Evolutionary conservation across 2,113 vertebrate species (phyloP), one percentile per base, ranked within the genome.

Genomic region (Bubo blakistoni): DNA sequence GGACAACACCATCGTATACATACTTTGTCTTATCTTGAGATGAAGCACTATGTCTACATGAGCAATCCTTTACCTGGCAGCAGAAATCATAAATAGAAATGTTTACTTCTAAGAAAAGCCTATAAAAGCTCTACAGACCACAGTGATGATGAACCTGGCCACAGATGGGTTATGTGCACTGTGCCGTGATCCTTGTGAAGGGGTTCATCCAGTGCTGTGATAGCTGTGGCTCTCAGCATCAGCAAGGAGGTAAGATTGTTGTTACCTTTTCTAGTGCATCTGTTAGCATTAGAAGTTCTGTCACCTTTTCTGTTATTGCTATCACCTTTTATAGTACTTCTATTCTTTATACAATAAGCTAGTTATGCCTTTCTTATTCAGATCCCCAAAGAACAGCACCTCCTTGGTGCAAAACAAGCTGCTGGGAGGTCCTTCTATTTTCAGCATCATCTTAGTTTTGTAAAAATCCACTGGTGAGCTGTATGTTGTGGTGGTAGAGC

Each of bases 111-210:
- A 72, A 40, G 24, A 86, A 67, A 62, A 78, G 40, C 6, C 29
- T 73, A 3, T 36, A 51, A 62, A 71, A 73, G 4, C 47, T 86
- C 36, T 73, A 36, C 58, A 82, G 19, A 71, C 10, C 27, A 61
- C 26, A 22, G 4, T 1, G 0, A 10, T 0, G 3, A 36, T 46
- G 57, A 59, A 77, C 27, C 14, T n/a, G 26, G 20, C 46, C 12
- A 11, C 30, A 38, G 24, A 34, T 0, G 0, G 19, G n/a, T 11
- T 65, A 13, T 4, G 44, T n/a, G 6, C 36, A 18, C 30, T 27
- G 54, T 91, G 54, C 54, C 34, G 3, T n/a, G 36, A n/a, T 44
- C 27, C 24, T 8, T 3, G 26, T 58, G 67, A 69, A 80, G 34
- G 14, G 34, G 13, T 34, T 62, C 16, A 44, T 34, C 61, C 38